Base-by-base conservation (phyloP, 2,797 vertebrate genomes). In the Sebastiscus albofasciatus region DNA sequence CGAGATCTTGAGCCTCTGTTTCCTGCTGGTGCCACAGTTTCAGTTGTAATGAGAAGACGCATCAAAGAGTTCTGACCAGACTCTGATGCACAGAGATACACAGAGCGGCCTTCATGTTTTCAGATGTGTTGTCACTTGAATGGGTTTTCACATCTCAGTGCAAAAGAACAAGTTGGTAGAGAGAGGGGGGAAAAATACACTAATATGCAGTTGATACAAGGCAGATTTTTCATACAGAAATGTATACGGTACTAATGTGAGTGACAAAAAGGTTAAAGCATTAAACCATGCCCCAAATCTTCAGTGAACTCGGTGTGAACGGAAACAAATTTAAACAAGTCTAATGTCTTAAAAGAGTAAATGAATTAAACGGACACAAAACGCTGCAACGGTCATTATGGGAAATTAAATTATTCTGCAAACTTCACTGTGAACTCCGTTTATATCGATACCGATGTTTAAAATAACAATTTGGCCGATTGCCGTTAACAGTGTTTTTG, bases 1-100 rank as follows among this genome's bases (percentile, higher is more conserved):
- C 60, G 68, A 77, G 67, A 72, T 73, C 22, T 65, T 29, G 46
- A 81, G 61, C 26, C 49, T 74, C 14, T 26, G 26, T 79, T 79
- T 80, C n/a, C 67, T 46, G 58, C 33, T 29, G 39, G 33, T 54
- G 36, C 29, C 42, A 7, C 29, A 67, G 59, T 71, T 58, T 66
- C 62, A 60, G 77, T 49, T 22, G n/a, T 39, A 79, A 81, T 72
- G 42, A 81, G 59, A 36, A 34, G 58, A 73, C 20, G 5, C 54
- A 74, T 73, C 55, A 85, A 80, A 72, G 55, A 13, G 10, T 46
- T 58, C 18, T 16, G 12, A 54, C 34, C 20, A 68, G 49, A 83
- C 56, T 33, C 10, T 62, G 69, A 76, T 71, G 22, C 55, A 67
- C 55, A 36, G n/a, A 49, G 60, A 62, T 33, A 27, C 22, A 22